A percentile compares a stretch with the other conserved stretches of the same genome.
phyloP scores from a whole-genome alignment of 2,888 invertebrate genomes.

The Galerucella pusilla region DNA sequence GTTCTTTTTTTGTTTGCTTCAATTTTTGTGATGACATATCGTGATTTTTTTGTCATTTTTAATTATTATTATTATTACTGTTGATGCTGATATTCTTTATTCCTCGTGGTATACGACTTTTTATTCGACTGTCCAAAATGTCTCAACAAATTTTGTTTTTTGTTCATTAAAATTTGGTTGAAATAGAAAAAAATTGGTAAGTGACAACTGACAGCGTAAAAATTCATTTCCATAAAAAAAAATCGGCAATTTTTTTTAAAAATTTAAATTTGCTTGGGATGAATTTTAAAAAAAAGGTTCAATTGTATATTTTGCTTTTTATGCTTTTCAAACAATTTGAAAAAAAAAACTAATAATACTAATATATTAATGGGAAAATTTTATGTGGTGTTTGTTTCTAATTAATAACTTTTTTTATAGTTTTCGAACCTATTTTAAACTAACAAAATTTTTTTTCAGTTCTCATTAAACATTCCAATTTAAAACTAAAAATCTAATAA shows the following conservation, averaged over 20 bases:
- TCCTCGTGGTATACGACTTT: not conserved
- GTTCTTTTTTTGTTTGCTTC: slow-evolving; percentile 8
- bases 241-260: too few relatives aligned
- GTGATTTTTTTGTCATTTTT: slow-evolving; percentile 19
- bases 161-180: too few relatives aligned
- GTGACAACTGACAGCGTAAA: too few relatives aligned
- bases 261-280: too few relatives aligned
- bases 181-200: too few relatives aligned
- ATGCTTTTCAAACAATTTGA: not conserved
- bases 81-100: slow-evolving; percentile 1
- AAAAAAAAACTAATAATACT: not conserved
- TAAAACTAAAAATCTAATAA: too few relatives aligned
- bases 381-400: not conserved
- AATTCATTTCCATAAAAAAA: too few relatives aligned
- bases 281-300: too few relatives aligned
- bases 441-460: not conserved
- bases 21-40: slow-evolving; percentile 29
- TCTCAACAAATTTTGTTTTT: not conserved
- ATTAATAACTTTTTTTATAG: not conserved
- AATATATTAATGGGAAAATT: not conserved
- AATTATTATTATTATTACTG: not conserved
- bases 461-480: too few relatives aligned
- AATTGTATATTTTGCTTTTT: not conserved
- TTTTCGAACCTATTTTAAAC: not conserved
- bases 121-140: not conserved